These are phyloP conservation scores for Indicator indicator DNA, from an alignment of 2,113 vertebrate genomes.

Conservation along the genomic window DNA sequence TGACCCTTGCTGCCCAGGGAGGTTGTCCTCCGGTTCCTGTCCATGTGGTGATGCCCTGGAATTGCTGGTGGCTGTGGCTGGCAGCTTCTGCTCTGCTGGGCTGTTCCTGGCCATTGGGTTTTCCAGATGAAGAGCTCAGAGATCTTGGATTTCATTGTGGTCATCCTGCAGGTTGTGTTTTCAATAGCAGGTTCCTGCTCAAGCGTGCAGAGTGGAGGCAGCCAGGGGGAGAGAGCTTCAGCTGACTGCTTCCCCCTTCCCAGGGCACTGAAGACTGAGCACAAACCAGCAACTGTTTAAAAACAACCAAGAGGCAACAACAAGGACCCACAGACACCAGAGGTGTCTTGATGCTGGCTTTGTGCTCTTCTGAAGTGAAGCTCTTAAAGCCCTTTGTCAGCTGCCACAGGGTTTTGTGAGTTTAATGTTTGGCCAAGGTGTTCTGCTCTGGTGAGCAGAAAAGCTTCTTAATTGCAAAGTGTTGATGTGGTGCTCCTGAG, in stretches of 20 bases:
- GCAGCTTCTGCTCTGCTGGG: not conserved
- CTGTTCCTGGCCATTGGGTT: not conserved
- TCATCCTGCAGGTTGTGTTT: not conserved
- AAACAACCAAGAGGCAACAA: not conserved
- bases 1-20: rapidly evolving
- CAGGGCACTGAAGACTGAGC: not conserved
- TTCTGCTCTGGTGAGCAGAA: not conserved
- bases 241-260: not conserved
- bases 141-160: not conserved
- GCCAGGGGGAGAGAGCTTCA: not conserved
- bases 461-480: not conserved
- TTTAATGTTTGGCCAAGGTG: not conserved
- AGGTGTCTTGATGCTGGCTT: not conserved
- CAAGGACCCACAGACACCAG: not conserved
- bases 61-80: not conserved
- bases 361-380: not conserved
- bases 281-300: not conserved
- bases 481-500: not conserved
- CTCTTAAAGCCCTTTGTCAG: not conserved
- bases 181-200: not conserved
- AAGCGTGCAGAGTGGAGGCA: not conserved
- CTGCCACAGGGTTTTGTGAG: not conserved
- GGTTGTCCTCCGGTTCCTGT: not conserved
- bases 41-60: rapidly evolving
- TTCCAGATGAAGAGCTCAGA: not conserved